phyloP scores from a whole-genome alignment of 2,888 invertebrate genomes.

The Drosophila fulvimacula region DNA sequence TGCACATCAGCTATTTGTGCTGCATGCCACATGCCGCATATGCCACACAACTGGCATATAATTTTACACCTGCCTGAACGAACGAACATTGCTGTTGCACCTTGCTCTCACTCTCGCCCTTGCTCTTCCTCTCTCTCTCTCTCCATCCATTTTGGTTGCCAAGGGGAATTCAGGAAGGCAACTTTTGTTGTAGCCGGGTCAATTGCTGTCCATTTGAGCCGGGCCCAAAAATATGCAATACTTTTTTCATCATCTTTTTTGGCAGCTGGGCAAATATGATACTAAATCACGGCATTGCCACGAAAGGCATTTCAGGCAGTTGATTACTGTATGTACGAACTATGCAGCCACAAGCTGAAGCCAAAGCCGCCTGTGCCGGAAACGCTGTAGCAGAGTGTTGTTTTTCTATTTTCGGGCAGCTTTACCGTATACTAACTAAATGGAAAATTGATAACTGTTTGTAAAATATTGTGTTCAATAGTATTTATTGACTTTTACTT shows the following conservation, averaged over 20 bases:
- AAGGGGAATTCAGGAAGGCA: not conserved
- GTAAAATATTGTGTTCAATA: slow-evolving; percentile 8
- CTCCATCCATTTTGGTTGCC: slow-evolving; percentile 25
- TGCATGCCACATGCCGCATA: slow-evolving; percentile 27
- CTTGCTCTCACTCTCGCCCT: not conserved
- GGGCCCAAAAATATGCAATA: slow-evolving; percentile 39
- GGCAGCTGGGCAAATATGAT: slow-evolving; percentile 44
- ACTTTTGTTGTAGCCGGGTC: slow-evolving; percentile 38
- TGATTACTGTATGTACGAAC: slow-evolving; percentile 22
- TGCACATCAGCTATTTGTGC: slow-evolving; percentile 56
- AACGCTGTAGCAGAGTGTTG: not conserved
- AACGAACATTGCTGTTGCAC: slow-evolving; percentile 8
- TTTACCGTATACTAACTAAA: not conserved
- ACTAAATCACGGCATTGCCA: slow-evolving; percentile 43
- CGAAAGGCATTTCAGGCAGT: slow-evolving; percentile 25
- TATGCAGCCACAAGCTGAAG: slow-evolving; percentile 5
- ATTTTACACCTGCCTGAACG: slow-evolving; percentile 70
- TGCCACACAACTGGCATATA: slow-evolving; percentile 60
- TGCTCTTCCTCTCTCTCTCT: slow-evolving; percentile 17
- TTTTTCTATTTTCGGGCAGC: not conserved
- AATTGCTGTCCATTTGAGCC: slow-evolving; percentile 58
- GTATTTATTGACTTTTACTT: slow-evolving; percentile 18
- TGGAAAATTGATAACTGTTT: slow-evolving; percentile 19
- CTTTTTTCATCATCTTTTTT: slow-evolving; percentile 36
- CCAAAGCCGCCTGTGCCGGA: not conserved